Base-by-base conservation (phyloP, 2,888 invertebrate genomes). In the Platypus cylindrus region DNA sequence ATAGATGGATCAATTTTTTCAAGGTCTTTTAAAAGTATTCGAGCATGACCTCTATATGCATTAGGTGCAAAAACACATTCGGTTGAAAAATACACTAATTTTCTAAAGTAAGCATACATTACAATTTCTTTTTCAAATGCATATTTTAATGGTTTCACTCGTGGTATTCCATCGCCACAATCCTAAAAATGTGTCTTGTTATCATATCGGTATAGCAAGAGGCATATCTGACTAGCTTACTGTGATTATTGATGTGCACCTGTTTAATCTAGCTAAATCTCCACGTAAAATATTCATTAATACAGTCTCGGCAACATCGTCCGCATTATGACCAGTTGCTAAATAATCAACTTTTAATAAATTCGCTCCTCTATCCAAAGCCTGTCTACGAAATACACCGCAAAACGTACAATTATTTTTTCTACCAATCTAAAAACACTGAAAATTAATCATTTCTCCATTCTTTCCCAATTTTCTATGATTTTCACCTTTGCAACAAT, bases 101-200 rank as follows among this genome's bases (percentile, higher is more conserved):
- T 85, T 58, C 90, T 89, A 59, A 87, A 95, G 58, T 97, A 89
- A 1, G 98, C 97, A 65, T 98, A 95, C 90, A 95, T 91, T 0
- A 97, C 98, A 55, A 98, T 98, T 67, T 98, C 98, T 56, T 97
- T 97, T 60, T 98, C 98, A 59, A 95, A 98, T 0, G 91, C 80
- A 58, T 95, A 97, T 58, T 97, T 97, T 24, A 97, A 73, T 0
- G 95, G 95, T 56, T 97, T 97, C 12, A 91, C 91, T 48, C 95
- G 69, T 2, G 90, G 86, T 51, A 95, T 83, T 7, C 81, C 68
- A 43, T 82, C 86, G 53, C 84, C 84, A 49, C 73, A 71, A 44
- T 79, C 75, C 78, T 79, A 53, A 40, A 42, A 36, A 20, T 18
- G 3, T 15, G 8, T 15, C 18, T 27, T 8, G 20, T 26, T 7